Base-by-base conservation (phyloP, 2,888 invertebrate genomes). In the Cheiracanthium punctorium region DNA sequence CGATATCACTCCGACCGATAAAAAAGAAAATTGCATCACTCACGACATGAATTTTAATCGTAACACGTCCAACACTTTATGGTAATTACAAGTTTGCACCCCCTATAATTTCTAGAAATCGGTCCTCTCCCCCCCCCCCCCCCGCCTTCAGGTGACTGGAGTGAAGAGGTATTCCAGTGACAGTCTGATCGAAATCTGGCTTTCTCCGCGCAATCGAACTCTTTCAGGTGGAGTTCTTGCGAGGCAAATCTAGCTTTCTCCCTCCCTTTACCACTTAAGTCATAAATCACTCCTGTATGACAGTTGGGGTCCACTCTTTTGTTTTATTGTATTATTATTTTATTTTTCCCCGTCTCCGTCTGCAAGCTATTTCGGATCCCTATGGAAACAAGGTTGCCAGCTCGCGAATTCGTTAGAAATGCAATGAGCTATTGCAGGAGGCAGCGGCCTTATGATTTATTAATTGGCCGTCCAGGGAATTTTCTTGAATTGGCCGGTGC, bases 371-470 rank as follows among this genome's bases (percentile, higher is more conserved):
- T n/a, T 69, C 14, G 33, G 29, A 33, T 69, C 71, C 43, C 71
- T 71, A 28, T 41, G 71, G 71, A 71, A 37, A 71, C 71, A 71
- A 71, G 71, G 71, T 71, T 71, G 24, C 71, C 17, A 69, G 41
- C 24, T 24, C 41, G 71, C 30, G 43, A 37, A 69, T 69, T 48
- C 48, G 48, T 48, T 69, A 33, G 69, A 69, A 69, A 33, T 33
- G 33, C 69, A 33, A 69, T 67, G 67, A 30, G 67, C 67, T 67
- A 17, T 10, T 5, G 7, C 5, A n/a, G n/a, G n/a, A 37, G 37
- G 37, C 37, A 37, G 37, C 37, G 67, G 29, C 30, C 30, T 67
- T 30, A 67, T 69, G 33, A 69, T 69, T 69, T 33, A 69, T 33
- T 32, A 69, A 69, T 69, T 69, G 69, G 20, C 20, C 69, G 33